Percentiles rank a stretch among this genome's conserved stretches.
These are phyloP conservation scores for Timema cristinae DNA, from an alignment of 2,888 invertebrate species.

Conservation along the genomic window DNA sequence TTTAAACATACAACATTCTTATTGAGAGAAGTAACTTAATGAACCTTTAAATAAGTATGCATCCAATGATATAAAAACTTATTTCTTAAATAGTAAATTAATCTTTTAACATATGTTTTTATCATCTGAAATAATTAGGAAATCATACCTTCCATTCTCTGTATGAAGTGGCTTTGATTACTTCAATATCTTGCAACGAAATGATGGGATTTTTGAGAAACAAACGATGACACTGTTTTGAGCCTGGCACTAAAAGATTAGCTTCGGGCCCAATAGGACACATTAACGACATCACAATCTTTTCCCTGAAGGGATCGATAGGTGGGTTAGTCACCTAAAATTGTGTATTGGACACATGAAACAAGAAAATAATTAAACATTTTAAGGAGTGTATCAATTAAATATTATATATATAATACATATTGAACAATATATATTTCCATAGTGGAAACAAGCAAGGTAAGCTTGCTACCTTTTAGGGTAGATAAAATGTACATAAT, in stretches of 20 bases:
- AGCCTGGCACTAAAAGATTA: conserved; percentile 87
- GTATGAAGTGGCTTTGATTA: conserved; percentile 76
- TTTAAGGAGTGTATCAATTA: too few species aligned
- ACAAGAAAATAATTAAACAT: too few species aligned
- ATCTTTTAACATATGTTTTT: not conserved
- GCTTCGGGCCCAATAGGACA: conserved; percentile 96
- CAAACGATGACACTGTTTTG: conserved; percentile 82
- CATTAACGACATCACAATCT: conserved; percentile 96
- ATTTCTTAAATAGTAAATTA: not conserved
- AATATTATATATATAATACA: not conserved
- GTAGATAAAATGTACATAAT: not conserved
- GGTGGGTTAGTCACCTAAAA: conserved; percentile 91
- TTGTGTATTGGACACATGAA: too few species aligned
- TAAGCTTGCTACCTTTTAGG: too few species aligned
- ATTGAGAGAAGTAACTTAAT: too few species aligned
- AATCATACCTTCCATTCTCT: conserved; percentile 73
- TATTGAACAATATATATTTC: not conserved
- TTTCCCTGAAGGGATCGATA: conserved; percentile 98
- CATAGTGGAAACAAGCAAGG: too few species aligned
- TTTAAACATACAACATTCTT: too few species aligned
- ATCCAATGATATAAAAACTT: not conserved
- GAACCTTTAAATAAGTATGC: too few species aligned
- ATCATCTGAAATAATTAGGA: not conserved
- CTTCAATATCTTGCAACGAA: conserved; percentile 84
- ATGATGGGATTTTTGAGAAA: conserved; percentile 93